Evolutionary conservation across 2,888 invertebrate species (phyloP).

Genomic region (Deilephila elpenor): DNA sequence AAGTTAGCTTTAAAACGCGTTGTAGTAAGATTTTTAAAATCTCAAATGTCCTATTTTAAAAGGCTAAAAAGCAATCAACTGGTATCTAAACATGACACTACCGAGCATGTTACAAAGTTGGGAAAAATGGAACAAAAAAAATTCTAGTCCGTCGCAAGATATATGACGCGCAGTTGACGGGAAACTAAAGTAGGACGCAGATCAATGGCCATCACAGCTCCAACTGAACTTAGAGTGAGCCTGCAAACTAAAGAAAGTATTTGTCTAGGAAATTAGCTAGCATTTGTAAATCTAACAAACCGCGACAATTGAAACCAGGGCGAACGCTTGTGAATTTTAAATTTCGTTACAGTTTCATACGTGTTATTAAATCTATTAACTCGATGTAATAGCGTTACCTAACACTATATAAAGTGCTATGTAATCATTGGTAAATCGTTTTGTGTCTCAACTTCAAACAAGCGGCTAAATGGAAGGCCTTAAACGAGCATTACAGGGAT

Average conservation of each 20-base stretch:
- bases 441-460: conserved; percentile 7
- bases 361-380: conserved; percentile 22
- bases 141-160: background rate
- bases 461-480: background rate
- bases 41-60: background rate
- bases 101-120: background rate
- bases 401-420: conserved; percentile 28
- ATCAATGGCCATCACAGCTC: conserved; percentile 14
- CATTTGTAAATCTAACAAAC: conserved; percentile 29
- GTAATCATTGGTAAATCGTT: conserved; percentile 19
- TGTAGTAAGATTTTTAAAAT: background rate
- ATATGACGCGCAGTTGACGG: background rate
- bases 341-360: conserved; percentile 31
- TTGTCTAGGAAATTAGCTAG: conserved; percentile 30
- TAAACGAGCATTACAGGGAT: background rate
- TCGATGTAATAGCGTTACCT: conserved; percentile 32
- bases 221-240: conserved; percentile 14
- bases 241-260: conserved; percentile 26
- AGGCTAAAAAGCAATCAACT: background rate
- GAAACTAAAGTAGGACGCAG: conserved; percentile 26
- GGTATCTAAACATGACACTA: background rate
- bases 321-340: conserved; percentile 30
- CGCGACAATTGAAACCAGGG: conserved; percentile 29
- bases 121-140: conserved; percentile 9
- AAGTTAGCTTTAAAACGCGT: too few relatives aligned